Base-by-base conservation (phyloP, 2,113 vertebrate species). In the Rostratula benghalensis region DNA sequence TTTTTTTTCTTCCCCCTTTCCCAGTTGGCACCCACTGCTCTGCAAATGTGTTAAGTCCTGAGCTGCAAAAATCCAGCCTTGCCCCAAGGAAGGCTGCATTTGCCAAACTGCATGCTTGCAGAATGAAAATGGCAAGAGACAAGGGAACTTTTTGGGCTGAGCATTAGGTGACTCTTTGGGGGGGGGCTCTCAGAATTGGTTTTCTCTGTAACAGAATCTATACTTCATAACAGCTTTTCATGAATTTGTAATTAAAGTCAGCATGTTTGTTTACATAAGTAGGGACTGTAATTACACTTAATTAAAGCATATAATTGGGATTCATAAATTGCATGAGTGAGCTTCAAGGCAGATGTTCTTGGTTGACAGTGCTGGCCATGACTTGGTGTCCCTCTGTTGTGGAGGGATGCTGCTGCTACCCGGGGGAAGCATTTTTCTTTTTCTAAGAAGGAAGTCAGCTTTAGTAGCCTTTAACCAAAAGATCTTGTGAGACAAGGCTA, bases 301-400 rank as follows among this genome's bases (percentile, higher is more conserved):
- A 97, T 95, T 95, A 96, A 97, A 95, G 95, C 71, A 71, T 85
- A 46, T 43, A 94, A 96, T 97, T 96, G 93, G 78, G 80, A 82
- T 75, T 87, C 89, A 30, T 97, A 18, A 63, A 33, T 50, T 39
- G 80, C n/a, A 48, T 3, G 59, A 59, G 80, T 9, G 61, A 89
- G 87, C 64, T 80, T 1, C 1, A 1, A 45, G 82, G 83, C 75
- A 71, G 76, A 59, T 14, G 57, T 0, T 21, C 23, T 14, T 21
- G 27, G 41, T 14, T 50, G n/a, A 51, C 48, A 33, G 87, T 17
- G 0, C 56, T 35, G 85, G 56, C 82, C 21, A 0, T 16, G 81
- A 4, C 75, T 81, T 60, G 7, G 33, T 25, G 43, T 15, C 45
- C 13, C 48, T 56, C 31, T 17, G 60, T 2, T 6, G 3, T 4